These are phyloP conservation scores for Thermophis baileyi DNA, from an alignment of 2,113 vertebrate species.

Conservation along the genomic window DNA sequence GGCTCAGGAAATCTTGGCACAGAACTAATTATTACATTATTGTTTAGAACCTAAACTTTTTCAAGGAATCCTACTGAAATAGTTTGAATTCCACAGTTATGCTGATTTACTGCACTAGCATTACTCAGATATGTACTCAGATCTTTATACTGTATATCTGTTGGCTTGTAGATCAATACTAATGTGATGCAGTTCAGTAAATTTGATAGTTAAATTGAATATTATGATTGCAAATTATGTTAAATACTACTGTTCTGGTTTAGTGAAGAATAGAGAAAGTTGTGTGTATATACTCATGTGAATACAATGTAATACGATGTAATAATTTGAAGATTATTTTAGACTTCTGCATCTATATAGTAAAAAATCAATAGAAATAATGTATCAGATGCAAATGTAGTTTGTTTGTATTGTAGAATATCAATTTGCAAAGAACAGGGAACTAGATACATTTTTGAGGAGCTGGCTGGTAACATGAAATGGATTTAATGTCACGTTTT, in stretches of 20 bases:
- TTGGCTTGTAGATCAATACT: background rate
- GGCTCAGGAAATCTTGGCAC: background rate
- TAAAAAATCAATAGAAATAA: slow-evolving; percentile 21
- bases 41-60: background rate
- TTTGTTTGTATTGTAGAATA: slow-evolving; percentile 31
- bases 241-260: background rate
- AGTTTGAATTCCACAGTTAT: background rate
- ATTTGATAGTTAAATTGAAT: background rate
- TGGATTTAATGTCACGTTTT: slow-evolving; percentile 56
- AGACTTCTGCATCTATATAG: slow-evolving; percentile 6
- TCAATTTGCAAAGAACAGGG: slow-evolving; percentile 36
- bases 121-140: background rate
- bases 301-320: background rate
- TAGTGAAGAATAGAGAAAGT: background rate
- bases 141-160: background rate
- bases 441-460: slow-evolving; percentile 37
- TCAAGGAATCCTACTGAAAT: background rate
- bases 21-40: background rate
- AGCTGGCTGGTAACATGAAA: slow-evolving; percentile 43
- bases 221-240: background rate
- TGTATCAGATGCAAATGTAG: slow-evolving; percentile 13
- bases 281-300: background rate
- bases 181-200: background rate
- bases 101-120: background rate
- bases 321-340: background rate